Evolutionary conservation across 64 coral and sea anemone species (phyloP).

Genomic region (Anthopleura sola): DNA sequence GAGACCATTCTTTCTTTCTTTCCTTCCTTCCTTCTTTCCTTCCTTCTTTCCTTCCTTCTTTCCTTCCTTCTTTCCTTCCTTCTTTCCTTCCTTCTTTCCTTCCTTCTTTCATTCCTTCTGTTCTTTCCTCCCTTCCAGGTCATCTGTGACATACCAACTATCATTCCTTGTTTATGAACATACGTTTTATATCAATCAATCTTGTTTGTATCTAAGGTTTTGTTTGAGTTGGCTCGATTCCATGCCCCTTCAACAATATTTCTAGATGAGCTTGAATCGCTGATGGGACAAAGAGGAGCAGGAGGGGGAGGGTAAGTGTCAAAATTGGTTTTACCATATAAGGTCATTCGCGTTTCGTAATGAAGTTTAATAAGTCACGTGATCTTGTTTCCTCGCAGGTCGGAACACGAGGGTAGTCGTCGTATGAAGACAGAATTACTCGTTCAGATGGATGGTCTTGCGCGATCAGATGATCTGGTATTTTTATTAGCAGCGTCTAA

Average conservation of each 20-base stretch:
- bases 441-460: conserved; percentile 95
- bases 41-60: not conserved
- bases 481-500: conserved; percentile 95
- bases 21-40: not conserved
- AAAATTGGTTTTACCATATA: not conserved
- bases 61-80: too few relatives aligned
- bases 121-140: too few relatives aligned
- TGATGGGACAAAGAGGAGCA: conserved; percentile 95
- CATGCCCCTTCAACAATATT: conserved; percentile 99
- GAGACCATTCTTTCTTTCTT: not conserved
- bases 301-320: conserved; percentile 72
- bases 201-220: conserved; percentile 44
- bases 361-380: not conserved
- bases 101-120: too few relatives aligned
- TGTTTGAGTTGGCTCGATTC: conserved; percentile 97
- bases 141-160: not conserved
- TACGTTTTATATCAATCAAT: not conserved
- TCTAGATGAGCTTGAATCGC: conserved; percentile 93
- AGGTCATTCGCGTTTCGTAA: not conserved
- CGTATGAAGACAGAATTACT: conserved; percentile 92
- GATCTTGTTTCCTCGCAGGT: not conserved
- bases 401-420: conserved; percentile 88
- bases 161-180: not conserved
- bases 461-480: conserved; percentile 85
- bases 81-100: too few relatives aligned